Conservation (phyloP, 1,140 invertebrate species). For the Epicauta chinensis region DNA sequence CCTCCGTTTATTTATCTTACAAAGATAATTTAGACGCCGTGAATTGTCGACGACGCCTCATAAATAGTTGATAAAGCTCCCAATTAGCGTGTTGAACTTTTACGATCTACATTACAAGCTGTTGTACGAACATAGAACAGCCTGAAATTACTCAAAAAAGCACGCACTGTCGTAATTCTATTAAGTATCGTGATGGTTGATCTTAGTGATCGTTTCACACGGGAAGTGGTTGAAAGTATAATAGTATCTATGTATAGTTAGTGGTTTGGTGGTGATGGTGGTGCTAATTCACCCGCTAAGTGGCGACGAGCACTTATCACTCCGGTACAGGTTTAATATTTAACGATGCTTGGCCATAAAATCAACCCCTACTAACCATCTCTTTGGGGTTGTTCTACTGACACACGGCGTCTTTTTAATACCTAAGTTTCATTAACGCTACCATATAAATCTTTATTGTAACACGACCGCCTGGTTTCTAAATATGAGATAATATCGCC, state of each 20-base stretch:
- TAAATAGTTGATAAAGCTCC: conserved; percentile 21
- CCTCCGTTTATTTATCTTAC: no score
- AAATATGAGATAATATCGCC: conserved; percentile 36
- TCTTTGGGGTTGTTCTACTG: conserved; percentile 20
- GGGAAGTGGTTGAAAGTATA: no score
- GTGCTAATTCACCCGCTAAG: conserved; percentile 27
- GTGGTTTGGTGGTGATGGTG: not conserved
- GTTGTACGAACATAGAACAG: conserved; percentile 11
- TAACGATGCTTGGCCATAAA: conserved; percentile 28
- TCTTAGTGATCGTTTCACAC: conserved; percentile 11
- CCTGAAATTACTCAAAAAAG: conserved; percentile 25
- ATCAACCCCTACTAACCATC: conserved; percentile 19
- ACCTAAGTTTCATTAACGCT: conserved; percentile 39
- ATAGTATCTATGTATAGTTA: no score
- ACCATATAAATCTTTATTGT: conserved; percentile 40
- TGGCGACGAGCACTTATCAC: conserved; percentile 38
- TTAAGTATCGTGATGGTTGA: conserved; percentile 24
- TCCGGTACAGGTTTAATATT: conserved; percentile 40
- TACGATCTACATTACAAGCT: conserved; percentile 14
- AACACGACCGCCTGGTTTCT: conserved; percentile 27
- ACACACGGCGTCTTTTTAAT: conserved; percentile 40
- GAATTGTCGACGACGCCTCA: conserved; percentile 1
- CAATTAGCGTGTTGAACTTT: conserved; percentile 20
- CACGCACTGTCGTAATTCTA: conserved; percentile 26
- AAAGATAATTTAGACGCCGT: no score